phyloP scores from a whole-genome alignment of 2,888 invertebrate genomes.

The Calephelis perditalis region DNA sequence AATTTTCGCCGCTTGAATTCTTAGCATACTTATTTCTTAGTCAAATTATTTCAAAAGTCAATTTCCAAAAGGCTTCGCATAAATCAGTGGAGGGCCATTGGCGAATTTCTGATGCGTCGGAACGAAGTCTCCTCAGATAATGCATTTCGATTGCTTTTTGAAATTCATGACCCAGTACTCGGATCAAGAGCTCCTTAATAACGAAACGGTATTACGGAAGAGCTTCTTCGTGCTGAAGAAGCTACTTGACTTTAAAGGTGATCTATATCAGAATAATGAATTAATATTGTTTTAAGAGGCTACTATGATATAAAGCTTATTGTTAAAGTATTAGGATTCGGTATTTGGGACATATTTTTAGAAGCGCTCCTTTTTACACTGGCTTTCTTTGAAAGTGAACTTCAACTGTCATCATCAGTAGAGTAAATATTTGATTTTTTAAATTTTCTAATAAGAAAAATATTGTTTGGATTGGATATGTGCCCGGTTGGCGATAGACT shows the following conservation, averaged over 20 bases:
- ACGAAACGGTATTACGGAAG: slow-evolving; percentile 25
- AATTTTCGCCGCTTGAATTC: background rate
- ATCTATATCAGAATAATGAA: background rate
- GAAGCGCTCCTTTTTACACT: too few species aligned
- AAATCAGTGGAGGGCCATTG: slow-evolving; percentile 36
- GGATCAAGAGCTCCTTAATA: slow-evolving; percentile 33
- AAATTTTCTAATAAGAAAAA: too few species aligned
- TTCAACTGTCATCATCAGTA: too few species aligned
- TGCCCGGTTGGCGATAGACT: too few species aligned
- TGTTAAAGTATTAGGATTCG: too few species aligned
- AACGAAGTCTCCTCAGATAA: slow-evolving; percentile 34
- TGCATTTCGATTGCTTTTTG: slow-evolving; percentile 40
- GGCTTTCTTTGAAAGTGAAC: too few species aligned
- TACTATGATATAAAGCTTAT: too few species aligned
- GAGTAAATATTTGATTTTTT: too few species aligned
- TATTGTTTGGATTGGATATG: too few species aligned
- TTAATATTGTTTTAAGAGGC: background rate
- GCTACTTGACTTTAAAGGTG: slow-evolving; percentile 2
- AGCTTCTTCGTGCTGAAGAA: slow-evolving; percentile 13
- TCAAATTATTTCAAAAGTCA: slow-evolving; percentile 16
- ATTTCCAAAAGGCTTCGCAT: slow-evolving; percentile 33
- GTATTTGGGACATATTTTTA: too few species aligned
- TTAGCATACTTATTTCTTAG: slow-evolving; percentile 1
- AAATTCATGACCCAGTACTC: slow-evolving; percentile 38
- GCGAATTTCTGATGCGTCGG: slow-evolving; percentile 33